Percentiles rank a stretch among this genome's conserved stretches.
Evolutionary conservation across 2,888 invertebrate species (phyloP).

Genomic region (Plutella xylostella): DNA sequence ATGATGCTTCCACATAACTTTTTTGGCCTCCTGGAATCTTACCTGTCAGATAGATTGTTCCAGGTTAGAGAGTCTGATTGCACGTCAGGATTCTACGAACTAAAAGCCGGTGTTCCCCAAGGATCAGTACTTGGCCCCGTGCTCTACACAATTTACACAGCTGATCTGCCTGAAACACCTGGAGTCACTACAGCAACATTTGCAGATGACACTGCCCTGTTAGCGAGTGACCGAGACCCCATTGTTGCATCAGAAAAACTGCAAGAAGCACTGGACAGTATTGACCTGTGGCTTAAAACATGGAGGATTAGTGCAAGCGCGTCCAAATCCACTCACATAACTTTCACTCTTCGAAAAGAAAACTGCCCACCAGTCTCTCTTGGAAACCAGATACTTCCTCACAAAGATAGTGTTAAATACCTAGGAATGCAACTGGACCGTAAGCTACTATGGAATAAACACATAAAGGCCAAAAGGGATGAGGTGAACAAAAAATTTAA

Average conservation of each 20-base stretch:
- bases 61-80: constrained; percentile 1
- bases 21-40: constrained; percentile 4
- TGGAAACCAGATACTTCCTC: no score
- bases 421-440: no score
- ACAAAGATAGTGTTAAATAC: no score
- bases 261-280: constrained; percentile 7
- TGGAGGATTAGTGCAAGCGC: constrained; percentile 15
- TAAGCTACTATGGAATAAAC: no score
- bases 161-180: no score
- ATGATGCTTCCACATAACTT: constrained; percentile 8
- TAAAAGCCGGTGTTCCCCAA: constrained; percentile 7
- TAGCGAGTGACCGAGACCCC: constrained; percentile 7
- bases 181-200: constrained; percentile 12
- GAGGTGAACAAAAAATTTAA: no score
- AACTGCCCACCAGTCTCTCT: no score
- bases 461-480: no score
- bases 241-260: constrained; percentile 6
- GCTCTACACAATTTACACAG: constrained; percentile 9
- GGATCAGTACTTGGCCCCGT: neutral
- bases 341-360: no score
- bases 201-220: constrained; percentile 15
- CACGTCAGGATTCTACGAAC: neutral
- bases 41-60: constrained; percentile 5
- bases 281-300: constrained; percentile 12
- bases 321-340: constrained; percentile 11